Evolutionary conservation across 1,140 invertebrate species (phyloP), one percentile per base, ranked within the genome.

Genomic region (Heliconius himera): DNA sequence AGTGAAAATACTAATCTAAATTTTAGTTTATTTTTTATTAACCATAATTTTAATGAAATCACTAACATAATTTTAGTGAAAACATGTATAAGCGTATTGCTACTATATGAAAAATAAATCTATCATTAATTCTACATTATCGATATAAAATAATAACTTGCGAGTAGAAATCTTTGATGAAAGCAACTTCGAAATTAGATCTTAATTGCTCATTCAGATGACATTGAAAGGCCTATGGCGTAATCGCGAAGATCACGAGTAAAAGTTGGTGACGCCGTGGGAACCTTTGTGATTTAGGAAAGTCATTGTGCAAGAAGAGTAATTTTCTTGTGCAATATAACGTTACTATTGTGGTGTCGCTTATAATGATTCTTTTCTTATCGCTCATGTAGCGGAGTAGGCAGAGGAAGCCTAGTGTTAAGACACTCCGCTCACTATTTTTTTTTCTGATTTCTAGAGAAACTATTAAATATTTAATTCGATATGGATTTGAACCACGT

Each of bases 221-320:
- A 70, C 74, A 76, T 76, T 70, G 74, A 76, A 76, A 76, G 20
- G 74, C 56, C 26, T 29, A 70, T 66, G 38, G 36, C 56, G 76
- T 73, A 77, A 77, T 77, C 70, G 20, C 76, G 70, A 71, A 77
- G 76, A 77, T 77, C 76, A 72, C 76, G n/a, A 77, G 76, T 77
- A 77, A 77, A 77, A 77, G 76, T 54, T 66, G 4, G 78, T 75
- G 46, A 70, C 70, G 51, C 56, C 73, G 73, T 79, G 56, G 22
- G 73, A 75, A 79, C 60, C 60, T 73, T 75, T 75, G 60, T 76
- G 56, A 72, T 75, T 77, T 72, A 75, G 73, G 78, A 79, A 79
- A 79, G 73, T 79, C 71, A 41, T 76, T 76, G 70, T 73, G 76
- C 73, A 77, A 77, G 70, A 77, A 77, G 38, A 26, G 70, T 73